phyloP scores from a whole-genome alignment of 2,888 invertebrate genomes.

The Caenorhabditis uteleia region DNA sequence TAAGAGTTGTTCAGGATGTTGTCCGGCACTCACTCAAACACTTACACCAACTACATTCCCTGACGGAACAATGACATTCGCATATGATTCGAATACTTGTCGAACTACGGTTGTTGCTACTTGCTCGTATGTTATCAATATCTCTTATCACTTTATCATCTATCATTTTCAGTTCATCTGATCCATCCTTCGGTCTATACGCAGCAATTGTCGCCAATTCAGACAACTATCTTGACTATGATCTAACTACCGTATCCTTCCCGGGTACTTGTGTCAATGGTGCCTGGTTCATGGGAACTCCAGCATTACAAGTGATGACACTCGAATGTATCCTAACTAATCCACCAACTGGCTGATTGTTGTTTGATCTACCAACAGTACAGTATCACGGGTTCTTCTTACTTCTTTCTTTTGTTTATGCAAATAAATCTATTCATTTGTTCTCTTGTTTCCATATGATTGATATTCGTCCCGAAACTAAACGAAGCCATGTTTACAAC shows the following conservation, averaged over 20 bases:
- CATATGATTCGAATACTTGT: constrained; percentile 44
- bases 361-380: too few relatives aligned
- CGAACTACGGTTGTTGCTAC: constrained; percentile 29
- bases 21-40: constrained; percentile 34
- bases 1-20: constrained; percentile 35
- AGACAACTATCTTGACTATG: constrained; percentile 39
- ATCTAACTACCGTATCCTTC: constrained; percentile 14
- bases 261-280: constrained; percentile 21
- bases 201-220: constrained; percentile 51
- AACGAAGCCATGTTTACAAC: too few relatives aligned
- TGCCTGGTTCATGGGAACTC: constrained; percentile 20
- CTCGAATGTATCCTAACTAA: constrained; percentile 42
- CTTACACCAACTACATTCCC: constrained; percentile 21
- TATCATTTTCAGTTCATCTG: constrained; percentile 25
- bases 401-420: too few relatives aligned
- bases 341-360: constrained; percentile 10
- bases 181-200: constrained; percentile 26
- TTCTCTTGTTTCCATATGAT: too few relatives aligned
- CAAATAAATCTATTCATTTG: too few relatives aligned
- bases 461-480: too few relatives aligned
- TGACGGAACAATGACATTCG: constrained; percentile 46
- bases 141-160: neutral
- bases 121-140: constrained; percentile 37
- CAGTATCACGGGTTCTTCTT: too few relatives aligned
- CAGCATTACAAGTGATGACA: constrained; percentile 19